Base-by-base conservation (phyloP, 2,113 vertebrate genomes). In the Columba janthina region DNA sequence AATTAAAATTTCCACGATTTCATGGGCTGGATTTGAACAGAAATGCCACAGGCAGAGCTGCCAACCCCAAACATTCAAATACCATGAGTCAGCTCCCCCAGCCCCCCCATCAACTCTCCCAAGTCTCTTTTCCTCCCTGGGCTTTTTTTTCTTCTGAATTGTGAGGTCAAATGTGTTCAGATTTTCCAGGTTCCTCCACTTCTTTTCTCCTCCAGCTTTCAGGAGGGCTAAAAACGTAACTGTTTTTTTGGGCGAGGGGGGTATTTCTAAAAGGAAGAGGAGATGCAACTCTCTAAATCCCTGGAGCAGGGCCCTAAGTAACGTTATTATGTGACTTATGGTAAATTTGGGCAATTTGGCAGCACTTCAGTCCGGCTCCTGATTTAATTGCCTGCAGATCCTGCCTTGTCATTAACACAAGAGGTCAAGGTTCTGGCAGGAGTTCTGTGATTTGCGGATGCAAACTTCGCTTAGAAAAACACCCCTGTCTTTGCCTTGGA, bases 391-490 rank as follows among this genome's bases (percentile, higher is more conserved):
- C 94, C 84, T 72, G 73, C 88, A 85, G 95, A 82, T 88, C 82
- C 82, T 89, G 94, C 74, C 88, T 90, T 89, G 85, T 91, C 88
- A 88, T 91, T 94, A 93, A 93, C 90, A 61, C 66, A 20, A 85
- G 90, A 91, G 94, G 93, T 96, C 95, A 96, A 93, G 90, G 81
- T 62, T 1, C 95, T 82, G 78, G 93, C 93, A 95, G 81, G 70
- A 89, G 92, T 89, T 85, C 71, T 93, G 85, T 85, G 92, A 91
- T 88, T 89, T 89, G 78, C 46, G 77, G 71, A 34, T 20, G 32
- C 74, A 18, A 34, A 29, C 10, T 87, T 54, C 81, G 65, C 61
- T 95, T 89, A 87, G 38, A 71, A 91, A 95, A 95, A 87, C 91
- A 92, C 61, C 46, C 61, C 40, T 67, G 80, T 67, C 80, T 94